These are phyloP conservation scores for Silurus asotus DNA, from an alignment of 2,113 vertebrate genomes.

Conservation along the genomic window DNA sequence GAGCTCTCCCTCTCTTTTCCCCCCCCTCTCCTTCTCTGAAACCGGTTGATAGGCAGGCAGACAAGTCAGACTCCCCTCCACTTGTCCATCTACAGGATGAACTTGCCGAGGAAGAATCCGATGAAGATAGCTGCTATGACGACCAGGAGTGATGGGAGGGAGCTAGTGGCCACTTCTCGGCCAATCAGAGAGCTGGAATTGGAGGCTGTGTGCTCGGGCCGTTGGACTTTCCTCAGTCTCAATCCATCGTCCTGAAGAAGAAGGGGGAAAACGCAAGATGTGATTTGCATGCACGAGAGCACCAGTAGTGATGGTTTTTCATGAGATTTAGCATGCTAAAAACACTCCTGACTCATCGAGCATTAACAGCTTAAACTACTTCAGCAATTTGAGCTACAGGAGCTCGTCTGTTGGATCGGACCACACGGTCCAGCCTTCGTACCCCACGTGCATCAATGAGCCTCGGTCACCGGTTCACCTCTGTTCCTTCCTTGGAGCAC, in stretches of 20 bases:
- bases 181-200: slow-evolving; percentile 79
- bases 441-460: too few species aligned
- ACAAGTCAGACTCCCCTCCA: slow-evolving; percentile 74
- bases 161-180: slow-evolving; percentile 83
- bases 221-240: slow-evolving; percentile 87
- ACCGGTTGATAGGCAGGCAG: slow-evolving; percentile 47
- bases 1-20: slow-evolving; percentile 55
- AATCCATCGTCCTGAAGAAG: slow-evolving; percentile 84
- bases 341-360: too few species aligned
- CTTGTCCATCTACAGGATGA: slow-evolving; percentile 93
- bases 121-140: slow-evolving; percentile 99
- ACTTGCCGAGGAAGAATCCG: slow-evolving; percentile 99
- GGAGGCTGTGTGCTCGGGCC: slow-evolving; percentile 84
- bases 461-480: too few species aligned
- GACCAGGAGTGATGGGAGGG: slow-evolving; percentile 95
- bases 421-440: too few species aligned
- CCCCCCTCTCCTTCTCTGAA: slow-evolving; percentile 24
- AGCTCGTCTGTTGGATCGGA: too few species aligned
- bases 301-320: neutral
- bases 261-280: neutral
- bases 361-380: too few species aligned
- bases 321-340: too few species aligned
- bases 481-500: too few species aligned
- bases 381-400: too few species aligned
- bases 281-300: neutral